phyloP scores from a whole-genome alignment of 2,113 vertebrate species.

The Channa argus region DNA sequence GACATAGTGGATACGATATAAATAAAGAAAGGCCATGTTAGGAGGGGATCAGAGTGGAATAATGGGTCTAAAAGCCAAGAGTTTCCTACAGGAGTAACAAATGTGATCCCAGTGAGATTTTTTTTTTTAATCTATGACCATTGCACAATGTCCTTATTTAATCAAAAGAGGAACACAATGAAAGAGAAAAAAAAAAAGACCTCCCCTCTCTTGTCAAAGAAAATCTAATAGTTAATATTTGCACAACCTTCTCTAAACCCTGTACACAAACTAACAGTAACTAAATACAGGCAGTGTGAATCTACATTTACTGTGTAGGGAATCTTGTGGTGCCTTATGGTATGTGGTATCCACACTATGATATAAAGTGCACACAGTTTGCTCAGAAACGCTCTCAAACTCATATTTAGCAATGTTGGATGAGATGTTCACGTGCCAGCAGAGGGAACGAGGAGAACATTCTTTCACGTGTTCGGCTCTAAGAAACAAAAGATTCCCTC shows the following conservation, averaged over 20 bases:
- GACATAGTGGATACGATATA: too few species aligned
- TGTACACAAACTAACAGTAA: slow-evolving; percentile 43
- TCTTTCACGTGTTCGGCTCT: slow-evolving; percentile 56
- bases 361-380: slow-evolving; percentile 66
- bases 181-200: too few species aligned
- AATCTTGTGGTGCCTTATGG: slow-evolving; percentile 40
- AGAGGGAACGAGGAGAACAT: slow-evolving; percentile 52
- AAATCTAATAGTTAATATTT: slow-evolving; percentile 44
- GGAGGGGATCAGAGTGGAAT: too few species aligned
- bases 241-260: slow-evolving; percentile 21
- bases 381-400: slow-evolving; percentile 70
- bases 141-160: too few species aligned
- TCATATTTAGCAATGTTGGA: slow-evolving; percentile 69
- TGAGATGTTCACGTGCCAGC: slow-evolving; percentile 65
- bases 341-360: slow-evolving; percentile 40
- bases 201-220: slow-evolving; percentile 23
- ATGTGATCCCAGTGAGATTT: too few species aligned
- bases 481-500: slow-evolving; percentile 32
- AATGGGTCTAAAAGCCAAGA: too few species aligned
- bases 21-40: too few species aligned
- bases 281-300: slow-evolving; percentile 37
- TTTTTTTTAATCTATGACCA: too few species aligned
- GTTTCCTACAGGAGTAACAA: too few species aligned
- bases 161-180: too few species aligned
- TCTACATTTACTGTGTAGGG: slow-evolving; percentile 10